Conservation (phyloP, 2,888 invertebrate species). For the Dyspetes luteomarginatus region DNA sequence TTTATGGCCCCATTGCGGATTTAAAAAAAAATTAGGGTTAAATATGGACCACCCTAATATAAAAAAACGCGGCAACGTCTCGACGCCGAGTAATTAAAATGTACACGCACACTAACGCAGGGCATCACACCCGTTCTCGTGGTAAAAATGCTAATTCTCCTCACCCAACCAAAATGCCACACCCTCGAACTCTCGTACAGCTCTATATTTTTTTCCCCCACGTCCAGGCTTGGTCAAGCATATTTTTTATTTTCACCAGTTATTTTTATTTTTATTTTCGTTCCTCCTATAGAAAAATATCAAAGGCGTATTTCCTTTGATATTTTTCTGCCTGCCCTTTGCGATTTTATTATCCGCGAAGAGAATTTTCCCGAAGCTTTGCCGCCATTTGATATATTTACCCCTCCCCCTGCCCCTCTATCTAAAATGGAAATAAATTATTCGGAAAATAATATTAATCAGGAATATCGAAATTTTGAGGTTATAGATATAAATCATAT, state of each 20-base stretch:
- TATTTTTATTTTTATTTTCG: neutral
- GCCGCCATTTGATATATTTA: conserved; percentile 53
- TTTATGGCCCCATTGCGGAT: no score
- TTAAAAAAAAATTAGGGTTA: no score
- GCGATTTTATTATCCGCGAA: conserved; percentile 57
- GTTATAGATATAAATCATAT: no score
- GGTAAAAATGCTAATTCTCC: conserved; percentile 77
- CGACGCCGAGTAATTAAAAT: no score
- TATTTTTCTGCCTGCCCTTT: conserved; percentile 50
- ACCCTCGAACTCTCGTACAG: conserved; percentile 54
- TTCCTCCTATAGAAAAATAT: conserved; percentile 57
- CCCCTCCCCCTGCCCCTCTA: no score
- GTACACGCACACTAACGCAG: conserved; percentile 62
- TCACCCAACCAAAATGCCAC: conserved; percentile 65
- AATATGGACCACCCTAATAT: no score
- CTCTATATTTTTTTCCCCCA: conserved; percentile 18
- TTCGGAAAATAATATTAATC: no score
- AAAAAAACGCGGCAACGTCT: no score
- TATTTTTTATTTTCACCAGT: conserved; percentile 21
- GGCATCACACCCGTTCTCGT: conserved; percentile 71
- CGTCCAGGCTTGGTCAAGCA: conserved; percentile 24
- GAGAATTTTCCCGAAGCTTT: conserved; percentile 55
- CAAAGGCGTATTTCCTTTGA: no score
- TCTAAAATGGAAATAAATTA: no score
- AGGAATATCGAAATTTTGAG: no score